Base-by-base conservation (phyloP, 37 sponge, comb jelly and placozoan species). In the Diacarnus erythraeanus region DNA sequence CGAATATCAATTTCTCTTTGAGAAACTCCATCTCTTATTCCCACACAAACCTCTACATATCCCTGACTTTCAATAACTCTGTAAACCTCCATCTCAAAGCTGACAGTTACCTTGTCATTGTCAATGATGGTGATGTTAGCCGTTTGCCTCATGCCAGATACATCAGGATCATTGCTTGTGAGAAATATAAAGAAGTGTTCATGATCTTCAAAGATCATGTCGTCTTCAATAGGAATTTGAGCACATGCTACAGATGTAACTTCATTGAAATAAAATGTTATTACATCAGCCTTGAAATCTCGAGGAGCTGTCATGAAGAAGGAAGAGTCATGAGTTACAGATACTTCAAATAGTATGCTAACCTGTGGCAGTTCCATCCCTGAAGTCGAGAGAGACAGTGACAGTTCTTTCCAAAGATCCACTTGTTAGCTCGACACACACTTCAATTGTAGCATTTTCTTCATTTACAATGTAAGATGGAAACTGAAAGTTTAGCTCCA, bases 21-120 rank as follows among this genome's bases (percentile, higher is more conserved):
- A 15, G 12, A 12, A 47, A 47, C 12, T 47, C 51, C 51, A 6
- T 47, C 51, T 47, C 51, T 47, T 6, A 47, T 12, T 47, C 51
- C 12, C 6, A 12, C 51, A 47, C 51, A 47, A 12, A 47, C 51
- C 51, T 47, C 51, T 12, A 47, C 51, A 12, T 15, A 47, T 47
- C 12, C 51, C 12, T 47, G 51, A 12, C 12, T 12, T 47, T 47
- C 51, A 6, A 6, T 47, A 12, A 12, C 75, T 18, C 34, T 29
- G 75, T 57, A 51, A 2, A 33, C 33, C 29, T 51, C 58, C 18
- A 51, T 44, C 33, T 57, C 57, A 47, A 74, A 74, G 4, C 75
- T 58, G 56, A 74, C 56, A 25, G 75, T 74, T 31, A 74, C 58
- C 20, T 47, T 47, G 51, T 47, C 51, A 47, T 47, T 47, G 12